These are phyloP conservation scores for Elgaria multicarinata DNA, from an alignment of 2,113 vertebrate species.

Conservation along the genomic window DNA sequence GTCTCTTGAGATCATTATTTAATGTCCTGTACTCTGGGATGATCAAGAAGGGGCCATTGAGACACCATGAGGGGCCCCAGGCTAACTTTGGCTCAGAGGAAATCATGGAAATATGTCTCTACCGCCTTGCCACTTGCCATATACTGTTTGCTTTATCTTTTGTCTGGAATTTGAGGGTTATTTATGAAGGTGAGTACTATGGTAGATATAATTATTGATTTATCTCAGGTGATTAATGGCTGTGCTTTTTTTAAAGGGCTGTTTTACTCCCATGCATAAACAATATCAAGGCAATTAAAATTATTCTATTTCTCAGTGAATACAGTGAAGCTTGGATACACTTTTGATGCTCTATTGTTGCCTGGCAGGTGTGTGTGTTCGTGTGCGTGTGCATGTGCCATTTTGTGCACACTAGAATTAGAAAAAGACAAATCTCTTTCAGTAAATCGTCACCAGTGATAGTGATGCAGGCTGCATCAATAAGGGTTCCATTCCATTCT, in stretches of 20 bases:
- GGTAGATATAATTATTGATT: slow-evolving; percentile 71
- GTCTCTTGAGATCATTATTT: too few species aligned
- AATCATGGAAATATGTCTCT: not conserved
- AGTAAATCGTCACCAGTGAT: not conserved
- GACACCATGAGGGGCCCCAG: too few species aligned
- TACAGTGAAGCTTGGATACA: not conserved
- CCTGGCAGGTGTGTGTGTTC: too few species aligned
- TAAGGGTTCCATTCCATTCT: too few species aligned
- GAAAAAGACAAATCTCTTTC: not conserved
- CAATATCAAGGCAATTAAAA: slow-evolving; percentile 45
- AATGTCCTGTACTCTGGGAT: too few species aligned
- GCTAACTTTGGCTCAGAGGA: not conserved
- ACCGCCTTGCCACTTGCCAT: not conserved
- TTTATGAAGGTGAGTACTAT: slow-evolving; percentile 25
- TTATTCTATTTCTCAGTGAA: slow-evolving; percentile 20
- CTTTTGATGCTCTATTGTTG: not conserved
- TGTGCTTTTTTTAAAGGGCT: slow-evolving; percentile 6
- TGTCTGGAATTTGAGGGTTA: not conserved
- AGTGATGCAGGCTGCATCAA: too few species aligned
- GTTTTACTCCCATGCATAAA: slow-evolving; percentile 42
- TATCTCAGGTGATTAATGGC: slow-evolving; percentile 57
- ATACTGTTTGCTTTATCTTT: not conserved
- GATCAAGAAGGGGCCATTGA: too few species aligned
- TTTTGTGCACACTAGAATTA: not conserved
- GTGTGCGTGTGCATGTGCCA: too few species aligned